These are phyloP conservation scores for Rhynchophorus ferrugineus DNA, from an alignment of 1,140 invertebrate species.

Conservation along the genomic window DNA sequence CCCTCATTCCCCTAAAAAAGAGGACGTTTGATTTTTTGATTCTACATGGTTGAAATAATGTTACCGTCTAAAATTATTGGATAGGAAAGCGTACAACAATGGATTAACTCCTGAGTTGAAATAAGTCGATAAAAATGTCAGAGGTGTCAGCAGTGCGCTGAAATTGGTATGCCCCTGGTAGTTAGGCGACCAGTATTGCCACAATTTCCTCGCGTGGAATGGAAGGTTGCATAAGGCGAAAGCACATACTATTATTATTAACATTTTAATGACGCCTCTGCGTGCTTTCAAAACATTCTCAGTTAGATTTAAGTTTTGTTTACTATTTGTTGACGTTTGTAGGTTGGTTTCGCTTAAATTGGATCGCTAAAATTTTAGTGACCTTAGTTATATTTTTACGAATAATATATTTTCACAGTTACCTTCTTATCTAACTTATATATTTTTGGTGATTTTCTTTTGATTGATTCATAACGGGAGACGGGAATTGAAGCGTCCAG, in stretches of 20 bases:
- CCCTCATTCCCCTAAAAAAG: conserved; percentile 46
- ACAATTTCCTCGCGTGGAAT: conserved; percentile 73
- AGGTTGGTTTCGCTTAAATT: neutral
- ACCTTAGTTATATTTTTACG: neutral
- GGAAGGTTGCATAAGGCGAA: conserved; percentile 80
- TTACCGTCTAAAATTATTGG: conserved; percentile 58
- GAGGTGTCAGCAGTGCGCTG: conserved; percentile 66
- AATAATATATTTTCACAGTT: neutral
- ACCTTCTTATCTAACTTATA: neutral
- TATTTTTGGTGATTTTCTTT: neutral
- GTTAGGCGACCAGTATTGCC: conserved; percentile 53
- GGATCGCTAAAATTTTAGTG: neutral
- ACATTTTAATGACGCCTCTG: conserved; percentile 65
- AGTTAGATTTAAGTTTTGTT: conserved; percentile 46
- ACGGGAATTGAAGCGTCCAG: conserved; percentile 30
- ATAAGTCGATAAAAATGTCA: conserved; percentile 74
- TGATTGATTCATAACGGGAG: conserved; percentile 15
- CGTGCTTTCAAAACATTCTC: conserved; percentile 60
- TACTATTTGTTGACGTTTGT: conserved; percentile 1
- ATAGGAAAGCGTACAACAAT: conserved; percentile 75
- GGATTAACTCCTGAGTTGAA: conserved; percentile 80
- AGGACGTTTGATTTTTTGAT: neutral
- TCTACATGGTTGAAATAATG: neutral
- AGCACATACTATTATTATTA: conserved; percentile 69
- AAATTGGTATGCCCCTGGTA: conserved; percentile 41